Base-by-base conservation (phyloP, 1,140 invertebrate genomes). In the Bombus polaris region DNA sequence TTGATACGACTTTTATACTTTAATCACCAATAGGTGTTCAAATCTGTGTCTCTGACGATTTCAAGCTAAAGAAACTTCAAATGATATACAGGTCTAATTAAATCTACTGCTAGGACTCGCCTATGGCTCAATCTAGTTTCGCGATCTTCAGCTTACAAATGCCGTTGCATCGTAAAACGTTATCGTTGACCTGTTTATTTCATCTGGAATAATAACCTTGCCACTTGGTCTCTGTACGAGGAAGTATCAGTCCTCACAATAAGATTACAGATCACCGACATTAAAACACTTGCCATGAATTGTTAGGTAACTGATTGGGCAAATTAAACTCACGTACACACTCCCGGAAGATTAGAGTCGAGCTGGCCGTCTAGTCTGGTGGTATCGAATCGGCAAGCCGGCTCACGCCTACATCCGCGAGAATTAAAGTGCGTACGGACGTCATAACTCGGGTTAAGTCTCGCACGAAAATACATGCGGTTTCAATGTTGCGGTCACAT, bases 401-500 rank as follows among this genome's bases (percentile, higher is more conserved):
- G 65, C 47, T 59, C 57, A 74, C 85, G 81, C 85, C 85, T 82
- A 77, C 85, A 68, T 72, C 39, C 53, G 39, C 32, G 65, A 47
- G 85, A 83, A 86, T 83, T 82, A 47, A 82, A 82, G 85, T 62
- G 44, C 35, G 6, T 53, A 72, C 22, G 81, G 15, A 71, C 80
- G 81, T 86, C 85, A 72, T 86, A 83, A 86, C 65, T 77, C 28
- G 42, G 15, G 57, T 71, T 76, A 75, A 76, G 74, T 71, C 73
- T 37, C 9, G 22, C 39, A 70, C 25, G 73, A 83, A 86, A 86
- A 86, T 83, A 72, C 22, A 18, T 53, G 81, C 73, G 83, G 66
- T 86, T 76, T 86, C 80, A 76, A 82, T 82, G 72, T 82, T 86
- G 85, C 81, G 85, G 74, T 44, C 80, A 53, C 32, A 66, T 3